Evolutionary conservation across 2,113 vertebrate species (phyloP).

Genomic region (Monarcha castaneiventris): DNA sequence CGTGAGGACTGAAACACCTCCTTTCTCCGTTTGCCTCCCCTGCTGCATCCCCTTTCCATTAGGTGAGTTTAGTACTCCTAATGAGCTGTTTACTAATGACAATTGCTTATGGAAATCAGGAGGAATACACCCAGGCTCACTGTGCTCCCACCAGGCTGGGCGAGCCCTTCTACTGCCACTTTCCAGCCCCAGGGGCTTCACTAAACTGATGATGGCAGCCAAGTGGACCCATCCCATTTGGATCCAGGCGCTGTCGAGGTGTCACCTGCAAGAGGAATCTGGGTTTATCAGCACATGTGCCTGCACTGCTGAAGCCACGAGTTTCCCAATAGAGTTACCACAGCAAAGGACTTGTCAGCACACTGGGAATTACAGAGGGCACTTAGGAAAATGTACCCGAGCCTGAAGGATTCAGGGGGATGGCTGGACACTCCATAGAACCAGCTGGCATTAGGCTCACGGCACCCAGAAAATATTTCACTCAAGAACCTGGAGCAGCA

Average conservation of each 20-base stretch:
- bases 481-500: too few species aligned
- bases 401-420: not conserved
- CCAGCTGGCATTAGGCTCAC: not conserved
- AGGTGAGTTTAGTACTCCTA: not conserved
- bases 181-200: fast-evolving
- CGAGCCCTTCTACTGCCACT: not conserved
- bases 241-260: fast-evolving
- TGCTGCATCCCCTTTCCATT: not conserved
- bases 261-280: not conserved
- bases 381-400: not conserved
- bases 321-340: fast-evolving
- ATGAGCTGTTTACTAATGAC: slow-evolving; percentile 56
- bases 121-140: not conserved
- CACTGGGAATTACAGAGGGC: not conserved
- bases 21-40: not conserved
- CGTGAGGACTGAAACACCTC: fast-evolving
- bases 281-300: too few species aligned
- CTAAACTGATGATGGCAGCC: fast-evolving
- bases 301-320: not conserved
- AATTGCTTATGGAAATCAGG: slow-evolving; percentile 45
- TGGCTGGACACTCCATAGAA: not conserved
- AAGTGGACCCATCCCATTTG: fast-evolving
- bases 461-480: fast-evolving
- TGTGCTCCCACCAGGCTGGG: not conserved
- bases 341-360: not conserved